Evolutionary conservation across 2,888 invertebrate species (phyloP), one percentile per base, ranked within the genome.

Genomic region (Mallateleia sp.): DNA sequence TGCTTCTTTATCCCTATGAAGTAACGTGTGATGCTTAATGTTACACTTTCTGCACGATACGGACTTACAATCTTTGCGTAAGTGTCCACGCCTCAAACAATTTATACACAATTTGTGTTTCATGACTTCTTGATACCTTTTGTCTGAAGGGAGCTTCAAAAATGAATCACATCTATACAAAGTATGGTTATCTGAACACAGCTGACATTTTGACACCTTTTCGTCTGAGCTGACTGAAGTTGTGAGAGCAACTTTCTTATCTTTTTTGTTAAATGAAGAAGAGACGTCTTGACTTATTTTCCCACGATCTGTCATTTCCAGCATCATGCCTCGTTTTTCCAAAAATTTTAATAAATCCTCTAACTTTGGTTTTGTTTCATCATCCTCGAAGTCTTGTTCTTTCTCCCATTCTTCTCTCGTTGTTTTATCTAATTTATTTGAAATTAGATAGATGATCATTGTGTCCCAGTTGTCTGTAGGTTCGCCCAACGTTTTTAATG

Each of bases 341-440:
- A 64, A 7, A 25, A 42, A 64, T 9, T 45, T 45, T 15, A 64
- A 25, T 25, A 64, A 25, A 11, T 64, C 62, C 1, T 45, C 25
- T 14, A 64, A 25, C 2, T 42, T 24, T n/a, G 62, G 62, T 24
- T 15, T 24, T n/a, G 32, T 14, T n/a, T n/a, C n/a, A n/a, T n/a
- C n/a, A n/a, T n/a, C n/a, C n/a, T n/a, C n/a, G n/a, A n/a, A n/a
- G n/a, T n/a, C n/a, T n/a, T n/a, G n/a, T n/a, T n/a, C n/a, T n/a
- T n/a, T n/a, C n/a, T n/a, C n/a, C n/a, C n/a, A n/a, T 20, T 45
- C 24, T 77, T 66, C n/a, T n/a, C n/a, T n/a, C n/a, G n/a, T n/a
- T n/a, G n/a, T n/a, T n/a, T n/a, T n/a, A n/a, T n/a, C n/a, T 18
- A 77, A 47, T 28, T 67, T 77, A 2, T 47, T 56, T 5, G 77